These are phyloP conservation scores for Myioborus melanocephalus DNA, from an alignment of 2,797 vertebrate species.

Conservation along the genomic window DNA sequence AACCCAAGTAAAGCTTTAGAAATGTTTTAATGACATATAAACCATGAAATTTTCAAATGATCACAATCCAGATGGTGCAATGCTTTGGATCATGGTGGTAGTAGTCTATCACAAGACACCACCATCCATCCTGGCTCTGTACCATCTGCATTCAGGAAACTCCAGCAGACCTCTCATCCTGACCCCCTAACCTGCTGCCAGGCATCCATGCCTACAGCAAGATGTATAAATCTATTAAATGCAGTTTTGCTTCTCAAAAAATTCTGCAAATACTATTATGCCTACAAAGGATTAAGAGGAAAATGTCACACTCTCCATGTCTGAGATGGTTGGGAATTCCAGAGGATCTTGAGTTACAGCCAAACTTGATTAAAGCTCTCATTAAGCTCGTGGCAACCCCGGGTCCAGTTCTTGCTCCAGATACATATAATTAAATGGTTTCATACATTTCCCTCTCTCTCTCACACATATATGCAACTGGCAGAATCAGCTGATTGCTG, in stretches of 20 bases:
- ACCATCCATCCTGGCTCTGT: slow-evolving; percentile 26
- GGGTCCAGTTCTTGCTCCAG: background rate
- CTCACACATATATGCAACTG: background rate
- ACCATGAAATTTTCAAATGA: slow-evolving; percentile 31
- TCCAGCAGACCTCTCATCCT: slow-evolving; percentile 2
- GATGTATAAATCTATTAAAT: background rate
- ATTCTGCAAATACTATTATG: background rate
- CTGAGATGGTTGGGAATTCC: background rate
- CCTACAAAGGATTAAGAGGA: background rate
- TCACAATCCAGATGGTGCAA: slow-evolving; percentile 54
- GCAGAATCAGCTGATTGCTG: background rate
- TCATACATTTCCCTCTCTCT: background rate
- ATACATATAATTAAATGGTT: background rate
- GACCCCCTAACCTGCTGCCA: slow-evolving; percentile 34
- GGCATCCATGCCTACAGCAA: background rate
- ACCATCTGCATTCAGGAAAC: slow-evolving; percentile 45
- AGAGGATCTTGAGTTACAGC: background rate
- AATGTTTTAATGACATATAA: slow-evolving; percentile 41
- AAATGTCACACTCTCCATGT: background rate
- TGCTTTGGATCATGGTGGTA: background rate
- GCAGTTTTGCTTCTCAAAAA: background rate
- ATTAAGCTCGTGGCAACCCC: background rate
- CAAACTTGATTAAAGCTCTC: background rate
- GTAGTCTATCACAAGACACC: background rate
- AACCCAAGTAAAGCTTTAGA: slow-evolving; percentile 25